Evolutionary conservation across 2,888 invertebrate species (phyloP), one percentile per base, ranked within the genome.

Genomic region (Tolmerus cingulatus): DNA sequence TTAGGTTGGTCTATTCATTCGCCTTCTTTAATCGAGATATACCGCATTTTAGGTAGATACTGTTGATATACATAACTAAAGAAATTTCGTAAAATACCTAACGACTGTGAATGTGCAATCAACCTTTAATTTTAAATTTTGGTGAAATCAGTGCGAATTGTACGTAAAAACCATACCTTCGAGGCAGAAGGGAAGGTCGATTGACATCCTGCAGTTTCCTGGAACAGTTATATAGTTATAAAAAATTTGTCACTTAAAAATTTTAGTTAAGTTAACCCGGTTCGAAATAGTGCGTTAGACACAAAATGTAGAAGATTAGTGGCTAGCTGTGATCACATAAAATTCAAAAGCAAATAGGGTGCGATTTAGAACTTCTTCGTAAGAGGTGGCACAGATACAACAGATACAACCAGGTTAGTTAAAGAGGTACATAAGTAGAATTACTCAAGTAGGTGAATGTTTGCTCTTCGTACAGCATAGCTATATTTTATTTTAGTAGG

Each of bases 151-250:
- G 40, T 40, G 37, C 40, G 40, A 77, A 27, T 40, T 37, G 19
- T 19, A 77, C 30, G 66, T 66, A 23, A 66, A 66, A 66, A 19
- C 66, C 66, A 74, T 85, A 85, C 85, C 85, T 85, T 85, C n/a
- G 12, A 40, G 19, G 30, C 46, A 27, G 74, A 74, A 74, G 74
- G 34, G 30, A 74, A 43, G 74, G 85, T 85, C 74, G 85, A 74
- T 74, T 40, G 85, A 74, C 85, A 85, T 43, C 85, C 74, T 85
- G 43, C 46, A 27, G 16, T 27, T 74, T 74, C 85, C 85, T 85
- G 85, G 74, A 85, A 85, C 43, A 85, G 46, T 82, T 82, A 82
- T 37, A 82, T 66, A 82, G 34, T 51, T 19, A 30, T 82, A 27
- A 66, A 66, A 27, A 66, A 66, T 27, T 66, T 8, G n/a, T 66